phyloP scores from a whole-genome alignment of 2,888 invertebrate genomes.

The Terebella lapidaria region DNA sequence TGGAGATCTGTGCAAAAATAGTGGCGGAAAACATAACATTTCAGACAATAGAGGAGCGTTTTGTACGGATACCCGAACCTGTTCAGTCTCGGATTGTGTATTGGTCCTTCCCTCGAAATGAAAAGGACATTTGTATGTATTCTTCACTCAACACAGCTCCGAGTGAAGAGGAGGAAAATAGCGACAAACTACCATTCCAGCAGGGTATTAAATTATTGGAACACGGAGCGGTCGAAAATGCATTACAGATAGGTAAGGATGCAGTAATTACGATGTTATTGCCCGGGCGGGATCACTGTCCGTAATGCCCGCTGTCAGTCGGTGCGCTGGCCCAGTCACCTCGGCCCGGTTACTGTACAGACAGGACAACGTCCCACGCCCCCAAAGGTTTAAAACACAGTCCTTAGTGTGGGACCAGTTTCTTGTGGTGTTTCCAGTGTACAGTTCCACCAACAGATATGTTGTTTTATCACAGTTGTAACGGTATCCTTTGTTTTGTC shows the following conservation, averaged over 20 bases:
- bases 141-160: conserved; percentile 65
- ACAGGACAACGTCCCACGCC: too few species aligned
- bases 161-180: conserved; percentile 61
- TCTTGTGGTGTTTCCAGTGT: too few species aligned
- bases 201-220: conserved; percentile 79
- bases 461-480: too few species aligned
- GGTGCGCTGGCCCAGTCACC: too few species aligned
- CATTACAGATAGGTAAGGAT: conserved; percentile 80
- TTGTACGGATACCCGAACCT: conserved; percentile 81
- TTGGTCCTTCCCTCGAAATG: conserved; percentile 84
- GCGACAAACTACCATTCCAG: conserved; percentile 79
- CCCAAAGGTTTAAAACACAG: too few species aligned
- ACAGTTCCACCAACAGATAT: too few species aligned
- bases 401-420: too few species aligned
- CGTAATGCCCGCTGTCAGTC: too few species aligned
- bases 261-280: too few species aligned
- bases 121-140: conserved; percentile 85
- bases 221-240: conserved; percentile 75
- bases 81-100: conserved; percentile 81
- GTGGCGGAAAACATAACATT: conserved; percentile 81
- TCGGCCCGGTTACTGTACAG: too few species aligned
- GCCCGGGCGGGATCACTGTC: too few species aligned
- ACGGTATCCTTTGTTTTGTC: too few species aligned
- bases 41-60: conserved; percentile 79
- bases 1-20: conserved; percentile 77